These are phyloP conservation scores for Cylas formicarius DNA, from an alignment of 1,140 invertebrate genomes.

Conservation along the genomic window DNA sequence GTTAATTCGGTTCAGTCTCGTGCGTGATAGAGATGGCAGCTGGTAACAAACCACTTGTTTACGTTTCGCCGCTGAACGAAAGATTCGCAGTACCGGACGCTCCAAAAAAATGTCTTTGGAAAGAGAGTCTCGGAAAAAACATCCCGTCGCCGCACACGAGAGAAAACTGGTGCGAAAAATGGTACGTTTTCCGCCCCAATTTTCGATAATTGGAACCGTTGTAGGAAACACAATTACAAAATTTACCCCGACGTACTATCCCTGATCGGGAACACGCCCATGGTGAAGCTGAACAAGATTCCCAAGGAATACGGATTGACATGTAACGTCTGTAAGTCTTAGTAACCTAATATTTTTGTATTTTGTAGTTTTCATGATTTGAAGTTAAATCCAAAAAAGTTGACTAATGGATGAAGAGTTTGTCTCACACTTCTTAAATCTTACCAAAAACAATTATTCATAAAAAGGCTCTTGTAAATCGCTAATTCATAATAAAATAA, in stretches of 20 bases:
- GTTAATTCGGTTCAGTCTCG: too few species aligned
- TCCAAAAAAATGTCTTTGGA: slow-evolving; percentile 14
- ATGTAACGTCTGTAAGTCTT: slow-evolving; percentile 90
- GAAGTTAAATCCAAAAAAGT: too few species aligned
- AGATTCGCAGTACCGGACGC: slow-evolving; percentile 9
- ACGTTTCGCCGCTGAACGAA: slow-evolving; percentile 10
- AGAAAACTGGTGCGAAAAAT: slow-evolving; percentile 13
- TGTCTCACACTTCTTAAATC: too few species aligned
- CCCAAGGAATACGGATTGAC: slow-evolving; percentile 72
- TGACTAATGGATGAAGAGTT: too few species aligned
- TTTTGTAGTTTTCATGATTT: too few species aligned
- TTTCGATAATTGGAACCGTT: too few species aligned
- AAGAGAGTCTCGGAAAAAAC: slow-evolving; percentile 7
- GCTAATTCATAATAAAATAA: too few species aligned
- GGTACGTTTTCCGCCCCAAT: neutral
- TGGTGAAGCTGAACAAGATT: slow-evolving; percentile 81
- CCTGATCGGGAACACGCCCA: slow-evolving; percentile 85
- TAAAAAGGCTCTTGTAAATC: too few species aligned
- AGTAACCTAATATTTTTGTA: too few species aligned
- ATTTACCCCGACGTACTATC: slow-evolving; percentile 67
- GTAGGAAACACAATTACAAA: slow-evolving; percentile 10
- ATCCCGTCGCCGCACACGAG: slow-evolving; percentile 9
- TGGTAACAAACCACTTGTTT: slow-evolving; percentile 9
- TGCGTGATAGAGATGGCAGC: slow-evolving; percentile 3
- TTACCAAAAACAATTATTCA: slow-evolving; percentile 18